Evolutionary conservation across 2,113 vertebrate genomes (phyloP), one percentile per base, ranked within the genome.

Genomic region (Mohoua ochrocephala): DNA sequence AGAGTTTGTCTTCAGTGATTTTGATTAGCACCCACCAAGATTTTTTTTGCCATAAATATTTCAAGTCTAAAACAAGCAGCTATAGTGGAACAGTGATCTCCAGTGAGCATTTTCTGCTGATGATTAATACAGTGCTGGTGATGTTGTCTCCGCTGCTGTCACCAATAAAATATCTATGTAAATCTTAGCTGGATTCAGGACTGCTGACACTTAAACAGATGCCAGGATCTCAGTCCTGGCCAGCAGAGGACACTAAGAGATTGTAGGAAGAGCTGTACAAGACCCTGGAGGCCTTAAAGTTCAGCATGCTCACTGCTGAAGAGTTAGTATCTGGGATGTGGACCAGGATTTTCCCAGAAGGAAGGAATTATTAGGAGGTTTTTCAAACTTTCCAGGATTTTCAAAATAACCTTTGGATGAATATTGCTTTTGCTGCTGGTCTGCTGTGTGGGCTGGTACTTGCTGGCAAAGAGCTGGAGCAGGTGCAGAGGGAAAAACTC

Each of bases 161-260:
- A 87, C 23, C 39, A 41, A 1, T 47, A 61, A 54, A 85, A 74
- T 50, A 37, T 8, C 31, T 37, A 1, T 33, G 15, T 61, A 73
- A 61, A 37, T 50, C 30, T 86, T 74, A 28, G 24, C 27, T 67
- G 60, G 22, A 22, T 54, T 89, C 33, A 27, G 71, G 31, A 27
- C 26, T 57, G 35, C 37, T 41, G 54, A 39, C 68, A 23, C 33
- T 64, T 49, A 21, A 60, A 30, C 33, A 24, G 20, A 54, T 67
- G 42, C 35, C 28, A 33, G 33, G 52, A 78, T 95, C 60, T 95
- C 89, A 60, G 73, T 71, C 44, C 22, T 87, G 89, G 65, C 95
- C 94, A 95, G 89, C 65, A 92, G 93, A 89, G 91, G 95, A 73
- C 94, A 87, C 64, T 93, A 82, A 16, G 39, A 60, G 74, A 84